Conservation (phyloP, 2,888 invertebrate genomes). For the Ophioninae sp. region DNA sequence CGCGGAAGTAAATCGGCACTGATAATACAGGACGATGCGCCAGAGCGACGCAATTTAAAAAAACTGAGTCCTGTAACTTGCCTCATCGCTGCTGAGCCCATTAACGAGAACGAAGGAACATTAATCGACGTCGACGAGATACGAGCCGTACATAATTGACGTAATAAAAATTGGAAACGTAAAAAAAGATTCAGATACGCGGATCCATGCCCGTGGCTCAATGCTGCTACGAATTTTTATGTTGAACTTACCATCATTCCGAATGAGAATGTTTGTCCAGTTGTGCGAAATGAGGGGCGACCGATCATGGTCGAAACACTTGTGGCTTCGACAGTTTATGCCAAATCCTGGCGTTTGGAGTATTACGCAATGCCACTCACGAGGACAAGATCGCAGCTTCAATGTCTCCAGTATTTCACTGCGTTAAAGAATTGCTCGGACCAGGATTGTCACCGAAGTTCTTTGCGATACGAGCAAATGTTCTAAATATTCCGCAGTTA, state of each 20-base stretch:
- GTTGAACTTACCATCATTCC: neutral
- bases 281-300: neutral
- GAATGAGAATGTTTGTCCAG: neutral
- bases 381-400: neutral
- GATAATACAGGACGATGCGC: no score
- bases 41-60: conserved; percentile 1
- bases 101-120: neutral
- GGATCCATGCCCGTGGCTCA: neutral
- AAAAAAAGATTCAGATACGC: neutral
- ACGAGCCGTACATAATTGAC: conserved; percentile 2
- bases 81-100: neutral
- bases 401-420: no score
- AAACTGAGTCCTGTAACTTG: neutral
- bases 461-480: no score
- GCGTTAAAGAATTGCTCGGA: no score
- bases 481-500: no score
- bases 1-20: no score
- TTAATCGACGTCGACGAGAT: neutral
- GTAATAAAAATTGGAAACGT: neutral
- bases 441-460: no score
- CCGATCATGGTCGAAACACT: no score
- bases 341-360: no score
- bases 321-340: no score
- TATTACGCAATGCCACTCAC: neutral
- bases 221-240: neutral